Conservation (phyloP, 1,140 invertebrate genomes). For the Drosophila kurseongensis region DNA sequence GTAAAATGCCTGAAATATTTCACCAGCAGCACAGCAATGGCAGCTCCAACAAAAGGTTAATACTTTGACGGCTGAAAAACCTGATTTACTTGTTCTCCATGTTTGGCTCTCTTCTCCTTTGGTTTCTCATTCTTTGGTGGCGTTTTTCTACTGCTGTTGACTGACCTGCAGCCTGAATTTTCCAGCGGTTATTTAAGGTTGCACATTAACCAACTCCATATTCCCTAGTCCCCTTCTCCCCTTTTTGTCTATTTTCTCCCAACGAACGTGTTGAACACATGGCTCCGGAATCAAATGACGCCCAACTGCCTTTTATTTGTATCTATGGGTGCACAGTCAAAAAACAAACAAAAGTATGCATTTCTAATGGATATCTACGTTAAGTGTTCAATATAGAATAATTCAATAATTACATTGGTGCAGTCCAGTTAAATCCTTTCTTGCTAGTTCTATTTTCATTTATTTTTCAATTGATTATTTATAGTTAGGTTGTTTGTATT, state of each 20-base stretch:
- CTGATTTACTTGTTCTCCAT: slow-evolving; percentile 78
- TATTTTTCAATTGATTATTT: not conserved
- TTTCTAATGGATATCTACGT: no score
- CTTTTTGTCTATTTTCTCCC: not conserved
- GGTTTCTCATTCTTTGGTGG: slow-evolving; percentile 18
- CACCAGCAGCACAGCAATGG: slow-evolving; percentile 40
- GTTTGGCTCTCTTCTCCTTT: slow-evolving; percentile 2
- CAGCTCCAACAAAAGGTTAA: slow-evolving; percentile 69
- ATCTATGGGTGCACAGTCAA: not conserved
- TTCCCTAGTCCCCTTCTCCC: no score
- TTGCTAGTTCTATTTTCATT: not conserved
- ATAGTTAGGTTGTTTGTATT: not conserved
- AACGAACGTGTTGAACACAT: slow-evolving; percentile 45
- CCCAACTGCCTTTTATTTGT: slow-evolving; percentile 19
- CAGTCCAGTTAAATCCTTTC: no score
- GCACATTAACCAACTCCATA: slow-evolving; percentile 20
- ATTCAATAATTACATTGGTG: no score
- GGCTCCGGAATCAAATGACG: slow-evolving; percentile 23
- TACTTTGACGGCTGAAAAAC: slow-evolving; percentile 75
- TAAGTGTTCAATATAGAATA: no score
- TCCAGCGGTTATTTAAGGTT: slow-evolving; percentile 60
- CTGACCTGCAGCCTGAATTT: slow-evolving; percentile 70
- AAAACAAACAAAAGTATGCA: not conserved
- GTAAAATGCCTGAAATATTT: slow-evolving; percentile 76
- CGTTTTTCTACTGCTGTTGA: slow-evolving; percentile 28